phyloP scores from a whole-genome alignment of 2,797 vertebrate species.

The Xerus rutilus region DNA sequence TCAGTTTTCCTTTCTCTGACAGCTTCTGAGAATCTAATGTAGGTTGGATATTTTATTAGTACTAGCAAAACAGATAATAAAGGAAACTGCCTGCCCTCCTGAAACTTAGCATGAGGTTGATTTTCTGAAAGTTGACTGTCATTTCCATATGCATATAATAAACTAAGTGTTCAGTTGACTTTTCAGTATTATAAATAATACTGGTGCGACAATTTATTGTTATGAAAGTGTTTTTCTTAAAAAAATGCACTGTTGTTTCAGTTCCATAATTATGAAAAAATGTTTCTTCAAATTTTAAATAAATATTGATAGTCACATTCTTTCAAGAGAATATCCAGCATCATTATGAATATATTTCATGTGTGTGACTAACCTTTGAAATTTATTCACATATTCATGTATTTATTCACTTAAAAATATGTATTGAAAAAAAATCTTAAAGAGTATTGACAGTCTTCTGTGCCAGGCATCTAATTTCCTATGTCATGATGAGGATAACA shows the following conservation, averaged over 20 bases:
- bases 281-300: conserved; percentile 32
- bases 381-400: conserved; percentile 23
- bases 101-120: background rate
- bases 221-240: background rate
- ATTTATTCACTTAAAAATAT: conserved; percentile 61
- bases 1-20: conserved; percentile 13
- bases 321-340: background rate
- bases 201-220: background rate
- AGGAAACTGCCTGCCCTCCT: background rate
- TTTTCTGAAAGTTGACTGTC: background rate
- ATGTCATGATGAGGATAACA: background rate
- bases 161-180: background rate
- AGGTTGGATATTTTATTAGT: background rate
- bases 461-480: background rate
- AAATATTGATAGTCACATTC: conserved; percentile 29
- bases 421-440: background rate
- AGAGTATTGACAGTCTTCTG: background rate
- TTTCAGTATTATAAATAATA: background rate
- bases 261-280: too few species aligned
- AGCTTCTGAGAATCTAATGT: background rate
- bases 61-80: conserved; percentile 30
- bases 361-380: conserved; percentile 25
- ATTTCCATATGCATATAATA: conserved; percentile 30
- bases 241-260: background rate
- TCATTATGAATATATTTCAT: conserved; percentile 35